Percentiles rank a stretch among this genome's conserved stretches.
Evolutionary conservation across 2,888 invertebrate genomes (phyloP).

Genomic region (Napeogenes inachia): DNA sequence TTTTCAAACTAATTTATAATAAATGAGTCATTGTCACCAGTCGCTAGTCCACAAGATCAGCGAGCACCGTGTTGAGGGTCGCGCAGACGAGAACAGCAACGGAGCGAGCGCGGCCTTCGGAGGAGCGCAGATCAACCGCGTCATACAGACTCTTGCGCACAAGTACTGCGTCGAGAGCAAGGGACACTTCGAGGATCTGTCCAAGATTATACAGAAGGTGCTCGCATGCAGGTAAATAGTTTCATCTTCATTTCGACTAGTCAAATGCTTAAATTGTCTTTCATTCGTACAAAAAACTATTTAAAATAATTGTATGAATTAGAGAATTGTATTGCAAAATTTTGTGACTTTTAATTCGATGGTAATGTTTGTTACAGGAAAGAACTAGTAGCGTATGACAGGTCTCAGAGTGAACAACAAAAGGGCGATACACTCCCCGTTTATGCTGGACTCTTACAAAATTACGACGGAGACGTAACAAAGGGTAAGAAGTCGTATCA

Average conservation of each 20-base stretch:
- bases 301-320: background rate
- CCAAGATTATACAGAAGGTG: constrained; percentile 92
- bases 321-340: background rate
- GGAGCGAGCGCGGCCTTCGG: constrained; percentile 72
- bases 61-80: constrained; percentile 88
- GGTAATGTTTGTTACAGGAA: constrained; percentile 59
- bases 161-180: constrained; percentile 97
- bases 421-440: constrained; percentile 67
- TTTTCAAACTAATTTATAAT: too few species aligned
- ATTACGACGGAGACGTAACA: constrained; percentile 63
- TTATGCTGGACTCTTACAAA: constrained; percentile 68
- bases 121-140: constrained; percentile 89
- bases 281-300: background rate
- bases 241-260: too few species aligned
- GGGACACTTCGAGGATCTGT: constrained; percentile 95
- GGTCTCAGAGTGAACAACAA: constrained; percentile 84
- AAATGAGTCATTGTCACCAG: constrained; percentile 45
- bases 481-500: constrained; percentile 47
- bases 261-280: too few species aligned
- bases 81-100: constrained; percentile 71
- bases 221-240: constrained; percentile 84
- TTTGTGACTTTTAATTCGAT: background rate
- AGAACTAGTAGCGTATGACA: constrained; percentile 94
- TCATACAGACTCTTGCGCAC: constrained; percentile 95
- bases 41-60: constrained; percentile 89